Conservation (phyloP, 2,113 vertebrate genomes). For the Pygoscelis antarcticus region DNA sequence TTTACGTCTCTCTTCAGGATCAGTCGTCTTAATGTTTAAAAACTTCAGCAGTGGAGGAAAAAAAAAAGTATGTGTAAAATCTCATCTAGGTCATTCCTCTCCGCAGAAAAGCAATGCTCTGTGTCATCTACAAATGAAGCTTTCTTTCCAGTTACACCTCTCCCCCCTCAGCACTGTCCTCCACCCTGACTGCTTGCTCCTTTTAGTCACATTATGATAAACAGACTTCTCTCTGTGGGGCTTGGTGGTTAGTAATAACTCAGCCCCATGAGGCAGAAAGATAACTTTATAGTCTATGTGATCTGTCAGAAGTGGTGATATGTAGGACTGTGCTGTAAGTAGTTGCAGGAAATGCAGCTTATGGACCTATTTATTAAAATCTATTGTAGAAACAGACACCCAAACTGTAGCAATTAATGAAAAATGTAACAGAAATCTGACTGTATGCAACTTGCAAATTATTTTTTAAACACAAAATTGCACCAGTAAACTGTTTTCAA, state of each 20-base stretch:
- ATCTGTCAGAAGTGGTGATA: constrained; percentile 43
- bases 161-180: neutral
- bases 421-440: neutral
- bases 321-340: neutral
- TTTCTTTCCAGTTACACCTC: constrained; percentile 1
- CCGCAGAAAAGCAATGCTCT: neutral
- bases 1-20: neutral
- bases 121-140: neutral
- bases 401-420: neutral
- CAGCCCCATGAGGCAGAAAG: neutral
- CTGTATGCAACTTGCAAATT: neutral
- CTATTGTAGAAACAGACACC: neutral
- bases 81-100: neutral
- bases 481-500: neutral
- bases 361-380: neutral
- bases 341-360: constrained; percentile 21
- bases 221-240: constrained; percentile 6
- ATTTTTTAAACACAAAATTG: constrained; percentile 17
- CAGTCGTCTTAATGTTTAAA: neutral
- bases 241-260: neutral
- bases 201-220: constrained; percentile 28
- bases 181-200: neutral
- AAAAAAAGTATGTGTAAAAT: neutral
- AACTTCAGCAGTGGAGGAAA: neutral
- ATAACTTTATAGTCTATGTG: neutral